Evolutionary conservation across 53 echinoderm and acorn worm genomes (phyloP).

Genomic region (Mesocentrotus franciscanus): DNA sequence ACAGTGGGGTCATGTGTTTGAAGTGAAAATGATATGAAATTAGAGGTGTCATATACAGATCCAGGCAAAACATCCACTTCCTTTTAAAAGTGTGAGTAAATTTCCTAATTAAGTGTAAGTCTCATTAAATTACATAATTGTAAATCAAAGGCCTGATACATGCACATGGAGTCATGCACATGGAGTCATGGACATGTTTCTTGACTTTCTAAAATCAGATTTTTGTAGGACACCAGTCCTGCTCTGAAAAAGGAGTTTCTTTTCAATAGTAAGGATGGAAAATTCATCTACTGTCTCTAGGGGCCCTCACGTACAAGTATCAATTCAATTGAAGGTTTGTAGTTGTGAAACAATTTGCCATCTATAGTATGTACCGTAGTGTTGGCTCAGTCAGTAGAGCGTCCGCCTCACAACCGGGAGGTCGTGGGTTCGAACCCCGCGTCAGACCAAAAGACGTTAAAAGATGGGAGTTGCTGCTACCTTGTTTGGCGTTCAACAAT

Average conservation of each 20-base stretch:
- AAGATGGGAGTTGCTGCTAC: too few species aligned
- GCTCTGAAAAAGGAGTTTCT: neutral
- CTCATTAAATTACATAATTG: neutral
- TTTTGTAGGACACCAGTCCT: neutral
- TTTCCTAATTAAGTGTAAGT: neutral
- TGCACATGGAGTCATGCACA: too few species aligned
- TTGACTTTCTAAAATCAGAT: neutral
- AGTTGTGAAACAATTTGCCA: too few species aligned
- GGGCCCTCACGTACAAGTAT: too few species aligned
- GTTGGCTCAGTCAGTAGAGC: too few species aligned
- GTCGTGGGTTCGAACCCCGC: too few species aligned
- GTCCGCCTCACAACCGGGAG: too few species aligned
- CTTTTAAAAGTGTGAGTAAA: neutral
- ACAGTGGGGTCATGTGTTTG: neutral
- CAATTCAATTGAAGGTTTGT: too few species aligned
- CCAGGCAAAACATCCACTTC: neutral
- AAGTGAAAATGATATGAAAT: neutral
- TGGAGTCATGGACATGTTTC: too few species aligned
- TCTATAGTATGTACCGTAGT: too few species aligned
- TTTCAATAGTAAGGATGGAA: neutral
- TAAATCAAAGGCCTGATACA: neutral
- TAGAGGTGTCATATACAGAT: neutral
- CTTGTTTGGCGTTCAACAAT: too few species aligned
- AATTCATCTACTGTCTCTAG: neutral
- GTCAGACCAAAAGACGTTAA: too few species aligned